Conservation (phyloP, 1,140 invertebrate genomes). For the Plutomurus gul region DNA sequence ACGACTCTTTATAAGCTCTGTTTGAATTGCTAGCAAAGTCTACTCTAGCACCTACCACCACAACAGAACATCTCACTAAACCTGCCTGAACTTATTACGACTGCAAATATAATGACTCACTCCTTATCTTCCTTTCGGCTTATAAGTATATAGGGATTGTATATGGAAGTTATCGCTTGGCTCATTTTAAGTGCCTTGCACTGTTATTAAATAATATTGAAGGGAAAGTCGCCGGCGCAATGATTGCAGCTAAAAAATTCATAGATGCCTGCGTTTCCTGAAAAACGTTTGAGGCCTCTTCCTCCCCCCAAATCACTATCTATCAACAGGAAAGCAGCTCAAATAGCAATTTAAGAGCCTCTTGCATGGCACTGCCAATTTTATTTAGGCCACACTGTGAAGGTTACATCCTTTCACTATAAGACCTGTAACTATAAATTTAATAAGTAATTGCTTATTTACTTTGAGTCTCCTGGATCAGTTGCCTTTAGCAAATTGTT, state of each 20-base stretch:
- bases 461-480: too few species aligned
- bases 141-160: neutral
- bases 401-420: too few species aligned
- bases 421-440: too few species aligned
- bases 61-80: neutral
- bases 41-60: neutral
- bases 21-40: slow-evolving; percentile 6
- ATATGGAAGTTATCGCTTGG: neutral
- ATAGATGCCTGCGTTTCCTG: too few species aligned
- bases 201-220: slow-evolving; percentile 23
- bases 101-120: neutral
- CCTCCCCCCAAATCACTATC: too few species aligned
- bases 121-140: neutral
- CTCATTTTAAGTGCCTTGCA: slow-evolving; percentile 1
- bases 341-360: too few species aligned
- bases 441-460: too few species aligned
- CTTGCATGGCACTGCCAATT: too few species aligned
- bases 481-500: too few species aligned
- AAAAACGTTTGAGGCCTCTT: too few species aligned
- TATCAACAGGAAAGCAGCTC: too few species aligned
- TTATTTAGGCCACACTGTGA: too few species aligned
- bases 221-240: neutral
- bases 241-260: neutral
- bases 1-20: neutral
- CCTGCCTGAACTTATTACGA: neutral